These are phyloP conservation scores for Lysandra coridon DNA, from an alignment of 2,888 invertebrate species.

Conservation along the genomic window DNA sequence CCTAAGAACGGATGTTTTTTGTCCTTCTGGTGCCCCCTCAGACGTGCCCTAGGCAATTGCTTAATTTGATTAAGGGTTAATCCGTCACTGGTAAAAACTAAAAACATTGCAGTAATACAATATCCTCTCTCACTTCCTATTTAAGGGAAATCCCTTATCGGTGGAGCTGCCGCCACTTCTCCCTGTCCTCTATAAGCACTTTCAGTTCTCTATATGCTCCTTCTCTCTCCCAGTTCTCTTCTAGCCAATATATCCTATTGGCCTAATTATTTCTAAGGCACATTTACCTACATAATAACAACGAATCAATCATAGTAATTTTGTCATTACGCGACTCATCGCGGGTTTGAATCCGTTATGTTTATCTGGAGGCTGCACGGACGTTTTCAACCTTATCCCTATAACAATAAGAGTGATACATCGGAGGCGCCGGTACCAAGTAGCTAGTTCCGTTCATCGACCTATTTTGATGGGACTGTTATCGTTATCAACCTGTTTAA, in stretches of 20 bases:
- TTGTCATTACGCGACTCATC: constrained; percentile 1
- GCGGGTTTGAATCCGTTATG: not conserved
- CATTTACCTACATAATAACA: not conserved
- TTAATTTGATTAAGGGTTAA: too few relatives aligned
- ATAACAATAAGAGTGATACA: not conserved
- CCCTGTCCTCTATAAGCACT: too few relatives aligned
- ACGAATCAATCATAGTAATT: constrained; percentile 3
- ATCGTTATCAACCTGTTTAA: constrained; percentile 21
- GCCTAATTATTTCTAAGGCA: constrained; percentile 10
- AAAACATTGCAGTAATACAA: too few relatives aligned
- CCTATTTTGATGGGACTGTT: constrained; percentile 10
- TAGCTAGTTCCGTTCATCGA: constrained; percentile 25
- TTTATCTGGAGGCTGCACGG: constrained; percentile 7
- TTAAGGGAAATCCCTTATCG: too few relatives aligned
- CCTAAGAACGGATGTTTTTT: too few relatives aligned
- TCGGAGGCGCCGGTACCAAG: not conserved
- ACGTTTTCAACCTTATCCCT: not conserved
- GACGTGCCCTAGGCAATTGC: too few relatives aligned
- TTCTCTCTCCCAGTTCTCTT: too few relatives aligned
- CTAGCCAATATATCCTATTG: not conserved
- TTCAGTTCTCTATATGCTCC: too few relatives aligned
- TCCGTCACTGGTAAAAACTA: too few relatives aligned
- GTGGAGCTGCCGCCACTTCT: too few relatives aligned
- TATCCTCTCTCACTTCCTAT: too few relatives aligned
- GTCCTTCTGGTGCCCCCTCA: too few relatives aligned